Conservation (phyloP, 2,113 vertebrate species). For the Pimephales promelas region DNA sequence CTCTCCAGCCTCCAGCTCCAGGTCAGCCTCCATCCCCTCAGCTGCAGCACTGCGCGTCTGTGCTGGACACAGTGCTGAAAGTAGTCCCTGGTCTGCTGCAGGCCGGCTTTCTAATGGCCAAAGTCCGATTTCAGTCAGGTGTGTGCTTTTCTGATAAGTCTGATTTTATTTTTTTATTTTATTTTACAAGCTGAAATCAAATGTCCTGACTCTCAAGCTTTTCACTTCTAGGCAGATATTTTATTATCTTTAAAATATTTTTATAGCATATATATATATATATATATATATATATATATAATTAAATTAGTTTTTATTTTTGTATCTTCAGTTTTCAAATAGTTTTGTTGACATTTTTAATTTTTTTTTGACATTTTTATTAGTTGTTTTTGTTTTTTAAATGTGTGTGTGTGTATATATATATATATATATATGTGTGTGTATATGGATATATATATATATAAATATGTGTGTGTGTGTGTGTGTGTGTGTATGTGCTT, state of each 20-base stretch:
- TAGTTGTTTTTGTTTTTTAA: too few relatives aligned
- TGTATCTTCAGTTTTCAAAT: background rate
- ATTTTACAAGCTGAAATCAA: background rate
- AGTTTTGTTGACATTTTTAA: background rate
- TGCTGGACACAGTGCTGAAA: slow-evolving; percentile 90
- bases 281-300: background rate
- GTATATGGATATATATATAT: too few relatives aligned
- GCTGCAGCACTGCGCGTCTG: slow-evolving; percentile 84
- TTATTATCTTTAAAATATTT: background rate
- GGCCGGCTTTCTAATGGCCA: slow-evolving; percentile 86
- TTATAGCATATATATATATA: background rate
- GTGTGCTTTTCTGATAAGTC: slow-evolving; percentile 31
- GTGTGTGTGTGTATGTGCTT: too few relatives aligned
- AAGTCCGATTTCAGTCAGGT: slow-evolving; percentile 94
- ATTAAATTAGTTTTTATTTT: background rate
- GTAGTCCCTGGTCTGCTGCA: slow-evolving; percentile 88
- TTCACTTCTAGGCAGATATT: background rate
- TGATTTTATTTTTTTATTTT: background rate
- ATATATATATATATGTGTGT: background rate
- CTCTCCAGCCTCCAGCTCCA: slow-evolving; percentile 79
- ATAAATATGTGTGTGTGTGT: too few relatives aligned
- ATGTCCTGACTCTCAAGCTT: background rate
- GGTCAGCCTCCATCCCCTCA: slow-evolving; percentile 83
- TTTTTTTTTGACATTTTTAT: background rate
- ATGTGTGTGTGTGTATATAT: too few relatives aligned